phyloP scores from a whole-genome alignment of 2,888 invertebrate species.

The Meandrusa payeni region DNA sequence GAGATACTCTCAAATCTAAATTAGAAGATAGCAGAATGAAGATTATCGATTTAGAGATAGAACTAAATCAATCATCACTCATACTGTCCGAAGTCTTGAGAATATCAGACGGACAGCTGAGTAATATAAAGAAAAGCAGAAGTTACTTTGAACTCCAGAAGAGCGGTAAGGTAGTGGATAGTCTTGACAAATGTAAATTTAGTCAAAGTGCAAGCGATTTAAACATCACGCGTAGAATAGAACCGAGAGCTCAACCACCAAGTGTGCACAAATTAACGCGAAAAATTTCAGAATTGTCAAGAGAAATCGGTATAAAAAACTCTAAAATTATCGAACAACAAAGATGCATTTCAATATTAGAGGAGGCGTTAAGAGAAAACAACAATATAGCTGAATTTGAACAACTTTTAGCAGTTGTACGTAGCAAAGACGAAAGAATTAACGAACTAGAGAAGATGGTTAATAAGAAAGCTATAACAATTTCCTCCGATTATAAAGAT shows the following conservation, averaged over 20 bases:
- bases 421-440: slow-evolving; percentile 85
- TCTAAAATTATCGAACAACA: slow-evolving; percentile 79
- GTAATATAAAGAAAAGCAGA: slow-evolving; percentile 62
- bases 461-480: slow-evolving; percentile 68
- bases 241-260: slow-evolving; percentile 42
- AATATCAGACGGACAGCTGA: slow-evolving; percentile 64
- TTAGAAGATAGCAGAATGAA: slow-evolving; percentile 68
- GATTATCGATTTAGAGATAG: slow-evolving; percentile 75
- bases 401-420: slow-evolving; percentile 78
- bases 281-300: slow-evolving; percentile 65
- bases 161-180: slow-evolving; percentile 81
- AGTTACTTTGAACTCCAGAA: slow-evolving; percentile 76
- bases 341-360: slow-evolving; percentile 74
- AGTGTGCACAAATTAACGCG: slow-evolving; percentile 57
- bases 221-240: slow-evolving; percentile 41
- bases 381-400: slow-evolving; percentile 81
- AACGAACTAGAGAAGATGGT: slow-evolving; percentile 87
- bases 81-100: slow-evolving; percentile 73
- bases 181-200: slow-evolving; percentile 75
- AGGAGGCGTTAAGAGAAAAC: slow-evolving; percentile 77
- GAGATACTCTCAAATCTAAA: slow-evolving; percentile 56
- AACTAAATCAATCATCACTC: slow-evolving; percentile 75
- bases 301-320: slow-evolving; percentile 73
- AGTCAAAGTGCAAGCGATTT: slow-evolving; percentile 70
- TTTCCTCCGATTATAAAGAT: slow-evolving; percentile 61